These are phyloP conservation scores for Penaeus vannamei DNA, from an alignment of 1,140 invertebrate species.

Conservation along the genomic window DNA sequence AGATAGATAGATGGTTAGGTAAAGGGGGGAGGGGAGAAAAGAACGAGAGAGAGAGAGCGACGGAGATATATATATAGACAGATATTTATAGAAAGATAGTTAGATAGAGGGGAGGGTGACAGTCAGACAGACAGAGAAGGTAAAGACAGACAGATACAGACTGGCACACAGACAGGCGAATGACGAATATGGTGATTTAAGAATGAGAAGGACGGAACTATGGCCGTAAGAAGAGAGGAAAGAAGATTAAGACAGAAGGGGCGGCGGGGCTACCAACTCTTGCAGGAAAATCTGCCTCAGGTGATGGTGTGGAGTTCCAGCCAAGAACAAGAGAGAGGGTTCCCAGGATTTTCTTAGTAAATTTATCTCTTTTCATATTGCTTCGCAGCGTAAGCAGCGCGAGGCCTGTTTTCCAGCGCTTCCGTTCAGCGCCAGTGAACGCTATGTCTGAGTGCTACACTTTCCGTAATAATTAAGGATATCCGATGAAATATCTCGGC, in stretches of 20 bases:
- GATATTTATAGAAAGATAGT: not conserved
- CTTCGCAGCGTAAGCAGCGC: constrained; percentile 9
- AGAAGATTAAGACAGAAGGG: constrained; percentile 7
- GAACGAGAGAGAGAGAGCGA: constrained; percentile 28
- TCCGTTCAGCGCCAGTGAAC: too few species aligned
- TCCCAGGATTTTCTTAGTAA: constrained; percentile 8
- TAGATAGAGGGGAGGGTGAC: too few species aligned
- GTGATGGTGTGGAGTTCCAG: constrained; percentile 47
- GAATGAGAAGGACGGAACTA: not conserved
- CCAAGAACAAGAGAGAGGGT: constrained; percentile 39
- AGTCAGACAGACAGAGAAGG: not conserved
- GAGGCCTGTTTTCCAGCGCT: not conserved
- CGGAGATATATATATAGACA: too few species aligned
- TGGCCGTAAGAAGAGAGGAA: not conserved
- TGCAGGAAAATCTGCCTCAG: constrained; percentile 38
- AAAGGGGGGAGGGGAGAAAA: not conserved
- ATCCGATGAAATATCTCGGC: not conserved
- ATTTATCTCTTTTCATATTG: constrained; percentile 36
- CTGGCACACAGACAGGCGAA: not conserved
- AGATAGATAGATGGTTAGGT: not conserved
- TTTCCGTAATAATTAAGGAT: too few species aligned
- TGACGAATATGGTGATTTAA: too few species aligned
- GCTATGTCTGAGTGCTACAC: too few species aligned
- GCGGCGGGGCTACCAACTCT: constrained; percentile 17
- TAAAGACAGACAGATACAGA: not conserved